Percentiles rank a stretch among this genome's conserved stretches.
phyloP scores from a whole-genome alignment of 2,797 vertebrate species.

The Myioborus melanocephalus region DNA sequence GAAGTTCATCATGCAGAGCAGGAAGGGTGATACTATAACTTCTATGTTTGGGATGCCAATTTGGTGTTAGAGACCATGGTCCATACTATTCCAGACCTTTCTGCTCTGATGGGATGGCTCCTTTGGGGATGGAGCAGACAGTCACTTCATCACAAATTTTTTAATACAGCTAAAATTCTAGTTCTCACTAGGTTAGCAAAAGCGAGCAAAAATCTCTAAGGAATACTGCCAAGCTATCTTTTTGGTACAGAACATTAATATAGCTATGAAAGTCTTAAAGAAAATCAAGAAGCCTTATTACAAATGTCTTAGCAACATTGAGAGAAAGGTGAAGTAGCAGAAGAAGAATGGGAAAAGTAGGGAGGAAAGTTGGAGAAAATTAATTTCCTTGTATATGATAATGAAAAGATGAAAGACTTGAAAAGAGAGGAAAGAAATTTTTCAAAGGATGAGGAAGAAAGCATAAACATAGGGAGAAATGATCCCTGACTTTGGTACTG shows the following conservation, averaged over 20 bases:
- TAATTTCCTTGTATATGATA: background rate
- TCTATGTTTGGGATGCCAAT: background rate
- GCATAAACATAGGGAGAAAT: background rate
- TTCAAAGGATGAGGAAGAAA: background rate
- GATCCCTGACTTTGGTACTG: background rate
- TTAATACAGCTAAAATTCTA: background rate
- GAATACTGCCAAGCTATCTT: background rate
- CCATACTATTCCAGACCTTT: background rate
- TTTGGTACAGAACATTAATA: background rate
- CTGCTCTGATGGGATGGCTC: background rate
- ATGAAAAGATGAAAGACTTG: background rate
- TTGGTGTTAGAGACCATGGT: background rate
- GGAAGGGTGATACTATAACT: background rate
- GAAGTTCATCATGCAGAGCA: background rate
- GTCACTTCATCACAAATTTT: background rate
- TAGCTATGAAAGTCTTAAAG: background rate
- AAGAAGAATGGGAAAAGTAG: background rate
- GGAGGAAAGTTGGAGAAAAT: background rate
- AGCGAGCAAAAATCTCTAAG: background rate
- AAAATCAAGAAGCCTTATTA: background rate
- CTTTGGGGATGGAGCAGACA: background rate
- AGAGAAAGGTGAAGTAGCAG: background rate
- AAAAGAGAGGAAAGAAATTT: background rate
- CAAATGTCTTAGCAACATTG: background rate
- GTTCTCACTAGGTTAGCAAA: background rate